These are phyloP conservation scores for Tenebrio molitor DNA, from an alignment of 1,140 invertebrate species.

Conservation along the genomic window DNA sequence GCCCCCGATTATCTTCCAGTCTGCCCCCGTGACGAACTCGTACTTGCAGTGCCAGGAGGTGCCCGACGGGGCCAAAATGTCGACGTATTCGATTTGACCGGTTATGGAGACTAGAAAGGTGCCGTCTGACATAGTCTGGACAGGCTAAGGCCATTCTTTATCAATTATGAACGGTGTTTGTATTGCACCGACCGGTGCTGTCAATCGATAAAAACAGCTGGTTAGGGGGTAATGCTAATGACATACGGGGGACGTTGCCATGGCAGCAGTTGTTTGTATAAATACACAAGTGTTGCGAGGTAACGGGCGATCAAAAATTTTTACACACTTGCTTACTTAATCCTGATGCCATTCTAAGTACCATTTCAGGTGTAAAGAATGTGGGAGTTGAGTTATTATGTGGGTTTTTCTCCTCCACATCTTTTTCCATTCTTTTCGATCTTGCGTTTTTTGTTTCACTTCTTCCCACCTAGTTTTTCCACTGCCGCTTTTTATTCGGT, in stretches of 20 bases:
- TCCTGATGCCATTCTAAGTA: too few relatives aligned
- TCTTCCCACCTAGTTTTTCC: too few relatives aligned
- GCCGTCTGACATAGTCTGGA: constrained; percentile 59
- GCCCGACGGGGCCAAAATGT: constrained; percentile 58
- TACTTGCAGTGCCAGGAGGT: constrained; percentile 64
- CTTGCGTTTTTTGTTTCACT: too few relatives aligned
- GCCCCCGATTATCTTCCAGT: constrained; percentile 64
- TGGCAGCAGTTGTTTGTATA: not conserved
- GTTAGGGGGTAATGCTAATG: not conserved
- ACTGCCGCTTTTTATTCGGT: too few relatives aligned
- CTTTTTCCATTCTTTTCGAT: too few relatives aligned
- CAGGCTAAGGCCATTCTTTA: constrained; percentile 2
- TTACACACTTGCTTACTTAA: too few relatives aligned
- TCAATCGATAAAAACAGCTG: constrained; percentile 4
- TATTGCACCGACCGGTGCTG: constrained; percentile 24
- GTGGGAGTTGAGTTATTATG: too few relatives aligned
- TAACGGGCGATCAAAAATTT: not conserved
- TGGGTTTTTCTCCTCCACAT: too few relatives aligned
- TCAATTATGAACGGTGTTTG: constrained; percentile 13
- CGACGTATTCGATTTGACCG: constrained; percentile 63
- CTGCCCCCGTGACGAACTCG: constrained; percentile 62
- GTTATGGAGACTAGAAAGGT: constrained; percentile 62
- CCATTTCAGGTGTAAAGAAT: too few relatives aligned
- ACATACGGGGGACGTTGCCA: not conserved
- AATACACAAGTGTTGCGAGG: too few relatives aligned